Evolutionary conservation across 1,140 invertebrate species (phyloP), one percentile per base, ranked within the genome.

Genomic region (Anoplophora glabripennis): DNA sequence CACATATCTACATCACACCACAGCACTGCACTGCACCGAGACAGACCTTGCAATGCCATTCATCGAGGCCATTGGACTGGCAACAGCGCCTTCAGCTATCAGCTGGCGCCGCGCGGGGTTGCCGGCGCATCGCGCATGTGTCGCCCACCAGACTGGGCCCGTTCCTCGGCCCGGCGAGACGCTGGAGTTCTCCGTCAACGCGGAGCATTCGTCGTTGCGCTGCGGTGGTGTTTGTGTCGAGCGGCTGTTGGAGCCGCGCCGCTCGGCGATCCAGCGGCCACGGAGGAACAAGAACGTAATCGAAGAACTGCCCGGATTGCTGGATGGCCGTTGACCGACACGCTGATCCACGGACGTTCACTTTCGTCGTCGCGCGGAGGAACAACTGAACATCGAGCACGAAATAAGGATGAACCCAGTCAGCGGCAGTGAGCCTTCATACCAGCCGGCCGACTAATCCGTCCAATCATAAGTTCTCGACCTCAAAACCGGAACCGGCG

Each of bases 21-120:
- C 62, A 64, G 65, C 72, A 70, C 72, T 57, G 67, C 71, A 72
- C 65, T 72, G 74, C 72, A 71, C 71, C 72, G 72, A 72, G 66
- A 68, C 75, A 79, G 78, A 80, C 79, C 79, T 81, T 80, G 79
- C 79, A 80, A 81, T 80, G 78, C 79, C 79, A 80, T 79, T 81
- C 76, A 78, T 78, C 72, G 76, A 73, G 72, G 72, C 75, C 77
- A 78, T 75, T 76, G 76, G 68, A 70, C 75, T 73, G 71, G 72
- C 70, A 72, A 73, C 70, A 72, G 64, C 61, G 73, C 76, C 72
- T 70, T 67, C 63, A 65, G 70, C 70, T 69, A 74, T 75, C 76
- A 77, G 76, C 74, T 75, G 75, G 76, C 71, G 72, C 66, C 68
- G 70, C 46, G 64, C 59, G 60, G 62, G 60, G 72, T 69, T 72